These are phyloP conservation scores for Gallinago jamesoni DNA, from an alignment of 2,113 vertebrate genomes.

Conservation along the genomic window DNA sequence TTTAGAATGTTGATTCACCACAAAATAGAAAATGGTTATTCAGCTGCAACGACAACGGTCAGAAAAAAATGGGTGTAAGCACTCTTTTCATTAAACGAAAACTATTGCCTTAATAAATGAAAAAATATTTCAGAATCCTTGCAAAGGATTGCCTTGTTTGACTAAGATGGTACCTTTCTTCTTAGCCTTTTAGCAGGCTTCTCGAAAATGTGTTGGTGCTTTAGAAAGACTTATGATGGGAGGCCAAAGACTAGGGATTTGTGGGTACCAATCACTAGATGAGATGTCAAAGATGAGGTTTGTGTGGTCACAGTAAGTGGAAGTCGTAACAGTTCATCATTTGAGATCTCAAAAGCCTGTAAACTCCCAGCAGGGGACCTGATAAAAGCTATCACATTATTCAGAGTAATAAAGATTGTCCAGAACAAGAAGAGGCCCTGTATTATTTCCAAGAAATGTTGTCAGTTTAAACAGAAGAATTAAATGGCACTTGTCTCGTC, in stretches of 20 bases:
- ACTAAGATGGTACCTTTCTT: neutral
- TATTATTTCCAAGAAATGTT: neutral
- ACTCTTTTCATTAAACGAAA: neutral
- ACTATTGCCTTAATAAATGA: neutral
- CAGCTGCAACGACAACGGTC: neutral
- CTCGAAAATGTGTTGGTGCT: neutral
- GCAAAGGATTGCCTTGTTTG: neutral
- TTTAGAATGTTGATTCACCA: neutral
- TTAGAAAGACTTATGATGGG: neutral
- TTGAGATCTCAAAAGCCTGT: neutral
- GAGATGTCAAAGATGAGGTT: neutral
- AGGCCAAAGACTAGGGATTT: neutral
- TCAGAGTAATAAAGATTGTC: neutral
- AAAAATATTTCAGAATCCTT: neutral
- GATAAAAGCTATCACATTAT: neutral
- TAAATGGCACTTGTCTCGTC: neutral
- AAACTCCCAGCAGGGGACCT: neutral
- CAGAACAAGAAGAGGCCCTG: neutral
- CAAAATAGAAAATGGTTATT: neutral
- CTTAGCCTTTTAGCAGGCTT: neutral
- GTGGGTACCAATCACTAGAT: neutral
- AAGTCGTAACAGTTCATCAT: neutral
- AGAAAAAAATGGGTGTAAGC: neutral
- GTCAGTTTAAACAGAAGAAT: neutral
- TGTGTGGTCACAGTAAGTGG: neutral